Base-by-base conservation (phyloP, 2,113 vertebrate species). In the Lophius piscatorius region DNA sequence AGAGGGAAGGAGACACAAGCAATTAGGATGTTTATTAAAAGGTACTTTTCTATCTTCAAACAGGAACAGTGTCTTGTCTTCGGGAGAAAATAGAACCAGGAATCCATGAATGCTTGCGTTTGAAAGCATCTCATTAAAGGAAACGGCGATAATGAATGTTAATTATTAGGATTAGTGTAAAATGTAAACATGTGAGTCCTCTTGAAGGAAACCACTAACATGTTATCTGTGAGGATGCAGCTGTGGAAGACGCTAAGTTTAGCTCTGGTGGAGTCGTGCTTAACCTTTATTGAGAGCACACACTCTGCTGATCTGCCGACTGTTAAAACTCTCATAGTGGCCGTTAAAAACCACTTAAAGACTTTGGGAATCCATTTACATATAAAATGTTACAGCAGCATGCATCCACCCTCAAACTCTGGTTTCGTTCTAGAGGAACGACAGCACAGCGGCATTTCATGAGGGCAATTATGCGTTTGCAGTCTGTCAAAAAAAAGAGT, bases 221-320 rank as follows among this genome's bases (percentile, higher is more conserved):
- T 20, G 47, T 45, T 68, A 62, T 68, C 72, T 57, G 56, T 50
- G 28, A 72, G 52, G 39, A 23, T 56, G 60, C 63, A 80, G 78
- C 75, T 67, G 57, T 20, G 51, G 33, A 29, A 42, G 38, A 55
- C 39, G 67, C 65, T 56, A 75, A 56, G 28, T 87, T 81, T 75
- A 80, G 80, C 80, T 39, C 26, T 56, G 62, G 49, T 57, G 63
- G 59, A 63, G 73, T 73, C 41, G 23, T 18, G 59, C 35, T 56
- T 28, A 11, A 28, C 62, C 17, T 66, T 73, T 60, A 81, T 61
- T 72, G 69, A 86, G 55, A 22, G 67, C 59, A 71, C 51, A 61
- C 44, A 77, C 75, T 75, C 57, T 63, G 67, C 63, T 79, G 79
- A 87, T 82, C 78, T 79, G 72, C 71, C 75, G 60, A 60, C 75